Conservation (phyloP, 2,888 invertebrate genomes). For the Patella caerulea region DNA sequence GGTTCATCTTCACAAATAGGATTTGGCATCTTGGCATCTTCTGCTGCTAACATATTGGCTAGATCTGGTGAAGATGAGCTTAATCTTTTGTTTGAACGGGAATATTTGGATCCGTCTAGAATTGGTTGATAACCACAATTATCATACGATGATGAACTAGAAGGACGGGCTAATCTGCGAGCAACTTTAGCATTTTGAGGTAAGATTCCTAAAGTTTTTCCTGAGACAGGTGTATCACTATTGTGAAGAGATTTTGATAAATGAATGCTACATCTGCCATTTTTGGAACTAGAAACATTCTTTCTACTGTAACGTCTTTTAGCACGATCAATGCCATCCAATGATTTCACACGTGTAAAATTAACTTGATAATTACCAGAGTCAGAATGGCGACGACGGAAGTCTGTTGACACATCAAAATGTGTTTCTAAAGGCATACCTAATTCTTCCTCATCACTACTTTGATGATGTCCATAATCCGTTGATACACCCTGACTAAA, state of each 20-base stretch:
- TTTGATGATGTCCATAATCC: conserved; percentile 49
- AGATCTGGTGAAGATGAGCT: conserved; percentile 24
- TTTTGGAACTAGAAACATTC: background rate
- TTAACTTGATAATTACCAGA: conserved; percentile 30
- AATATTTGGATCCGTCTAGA: conserved; percentile 33
- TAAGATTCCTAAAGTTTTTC: conserved; percentile 23
- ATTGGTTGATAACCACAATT: conserved; percentile 26
- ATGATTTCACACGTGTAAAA: conserved; percentile 37
- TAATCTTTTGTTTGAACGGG: background rate
- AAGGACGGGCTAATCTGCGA: background rate
- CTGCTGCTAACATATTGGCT: background rate
- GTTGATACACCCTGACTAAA: conserved; percentile 57
- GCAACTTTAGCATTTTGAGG: conserved; percentile 9
- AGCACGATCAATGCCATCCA: conserved; percentile 18
- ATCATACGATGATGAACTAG: background rate
- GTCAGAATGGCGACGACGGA: background rate
- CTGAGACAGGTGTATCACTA: background rate
- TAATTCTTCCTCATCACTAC: conserved; percentile 34
- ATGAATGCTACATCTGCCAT: background rate
- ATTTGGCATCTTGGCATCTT: background rate
- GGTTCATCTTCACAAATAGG: background rate
- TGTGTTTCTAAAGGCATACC: conserved; percentile 54
- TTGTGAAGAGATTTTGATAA: background rate
- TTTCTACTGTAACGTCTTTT: background rate
- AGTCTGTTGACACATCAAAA: conserved; percentile 41